Percentiles rank a stretch among this genome's conserved stretches.
Evolutionary conservation across 1,140 invertebrate genomes (phyloP).

Genomic region (Achatina immaculata): DNA sequence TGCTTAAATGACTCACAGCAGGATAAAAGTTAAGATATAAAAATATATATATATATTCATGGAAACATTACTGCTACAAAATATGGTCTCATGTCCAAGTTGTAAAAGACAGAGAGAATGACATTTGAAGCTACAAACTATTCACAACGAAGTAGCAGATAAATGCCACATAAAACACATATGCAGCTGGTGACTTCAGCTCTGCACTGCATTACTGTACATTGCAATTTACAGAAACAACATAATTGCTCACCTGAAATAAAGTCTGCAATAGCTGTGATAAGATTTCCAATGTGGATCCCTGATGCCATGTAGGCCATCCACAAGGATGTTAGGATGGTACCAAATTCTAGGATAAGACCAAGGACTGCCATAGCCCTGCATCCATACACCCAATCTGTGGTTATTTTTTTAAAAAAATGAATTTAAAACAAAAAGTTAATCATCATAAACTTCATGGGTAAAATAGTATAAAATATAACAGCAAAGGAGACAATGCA

Average conservation of each 20-base stretch:
- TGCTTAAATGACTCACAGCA: too few species aligned
- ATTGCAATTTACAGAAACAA: too few species aligned
- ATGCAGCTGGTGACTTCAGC: too few species aligned
- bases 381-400: conserved; percentile 31
- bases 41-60: too few species aligned
- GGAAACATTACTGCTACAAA: too few species aligned
- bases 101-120: too few species aligned
- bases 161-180: not conserved
- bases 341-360: not conserved
- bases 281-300: conserved; percentile 18
- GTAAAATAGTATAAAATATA: not conserved
- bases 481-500: not conserved
- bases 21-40: too few species aligned
- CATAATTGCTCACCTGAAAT: conserved; percentile 19
- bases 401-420: not conserved
- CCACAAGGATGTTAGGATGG: not conserved
- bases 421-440: not conserved
- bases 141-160: too few species aligned
- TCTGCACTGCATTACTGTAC: too few species aligned
- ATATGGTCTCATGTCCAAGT: too few species aligned
- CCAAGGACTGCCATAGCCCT: conserved; percentile 13
- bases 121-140: too few species aligned
- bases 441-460: too few species aligned
- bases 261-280: conserved; percentile 8
- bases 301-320: conserved; percentile 35